Conservation (phyloP, 92 coral and sea anemone genomes). For the Palythoa grandiflora region DNA sequence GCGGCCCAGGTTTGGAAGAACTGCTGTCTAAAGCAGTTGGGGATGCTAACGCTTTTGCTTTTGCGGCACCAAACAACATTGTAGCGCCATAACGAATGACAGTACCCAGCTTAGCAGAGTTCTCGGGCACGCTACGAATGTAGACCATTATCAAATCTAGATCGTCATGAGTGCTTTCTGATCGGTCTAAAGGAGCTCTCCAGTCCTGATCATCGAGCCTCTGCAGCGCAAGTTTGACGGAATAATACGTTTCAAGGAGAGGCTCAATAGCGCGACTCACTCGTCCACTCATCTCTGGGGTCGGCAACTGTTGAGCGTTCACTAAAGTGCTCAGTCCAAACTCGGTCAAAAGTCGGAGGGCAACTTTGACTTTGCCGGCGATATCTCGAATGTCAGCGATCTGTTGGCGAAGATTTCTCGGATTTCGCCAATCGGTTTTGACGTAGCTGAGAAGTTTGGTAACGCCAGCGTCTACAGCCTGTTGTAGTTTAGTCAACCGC, state of each 20-base stretch:
- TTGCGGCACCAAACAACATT: constrained; percentile 60
- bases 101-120: constrained; percentile 78
- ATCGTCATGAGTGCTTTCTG: constrained; percentile 81
- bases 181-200: constrained; percentile 77
- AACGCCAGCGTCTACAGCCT: constrained; percentile 91
- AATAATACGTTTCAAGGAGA: constrained; percentile 87
- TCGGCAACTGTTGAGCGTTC: constrained; percentile 74
- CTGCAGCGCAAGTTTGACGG: constrained; percentile 90
- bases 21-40: not conserved
- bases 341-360: constrained; percentile 91
- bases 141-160: constrained; percentile 87
- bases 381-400: constrained; percentile 92
- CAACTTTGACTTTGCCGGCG: constrained; percentile 93
- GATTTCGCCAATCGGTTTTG: constrained; percentile 90
- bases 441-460: constrained; percentile 89
- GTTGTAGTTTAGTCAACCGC: constrained; percentile 88
- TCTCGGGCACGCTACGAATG: constrained; percentile 87
- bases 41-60: not conserved
- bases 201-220: constrained; percentile 88
- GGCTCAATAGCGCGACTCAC: constrained; percentile 92
- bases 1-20: not conserved
- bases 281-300: constrained; percentile 77
- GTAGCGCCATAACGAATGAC: constrained; percentile 82
- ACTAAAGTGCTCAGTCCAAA: constrained; percentile 91
- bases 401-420: constrained; percentile 72